Evolutionary conservation across 2,888 invertebrate genomes (phyloP).

Genomic region (Pristionchus arcanus): DNA sequence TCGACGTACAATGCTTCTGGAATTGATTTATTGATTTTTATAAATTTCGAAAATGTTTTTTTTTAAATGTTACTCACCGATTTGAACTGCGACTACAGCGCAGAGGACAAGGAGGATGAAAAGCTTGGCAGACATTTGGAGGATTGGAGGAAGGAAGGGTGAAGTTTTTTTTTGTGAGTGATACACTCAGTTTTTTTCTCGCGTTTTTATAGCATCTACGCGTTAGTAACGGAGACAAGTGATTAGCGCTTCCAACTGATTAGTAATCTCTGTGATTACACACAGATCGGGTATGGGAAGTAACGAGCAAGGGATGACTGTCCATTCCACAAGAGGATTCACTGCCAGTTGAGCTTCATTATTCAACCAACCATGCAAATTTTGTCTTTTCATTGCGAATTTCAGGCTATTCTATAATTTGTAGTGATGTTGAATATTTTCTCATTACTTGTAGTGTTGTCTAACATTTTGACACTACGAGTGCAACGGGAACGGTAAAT

Average conservation of each 20-base stretch:
- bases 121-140: not conserved
- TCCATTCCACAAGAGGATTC: not conserved
- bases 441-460: too few species aligned
- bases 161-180: not conserved
- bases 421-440: too few species aligned
- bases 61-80: not conserved
- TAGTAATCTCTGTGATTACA: not conserved
- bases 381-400: not conserved
- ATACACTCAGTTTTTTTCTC: not conserved
- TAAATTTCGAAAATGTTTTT: not conserved
- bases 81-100: not conserved
- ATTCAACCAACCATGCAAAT: not conserved
- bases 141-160: not conserved
- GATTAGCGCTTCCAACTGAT: not conserved
- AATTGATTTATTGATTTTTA: not conserved
- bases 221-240: not conserved
- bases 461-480: too few species aligned
- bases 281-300: not conserved
- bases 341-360: not conserved
- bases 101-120: not conserved
- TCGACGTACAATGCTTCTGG: not conserved
- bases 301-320: not conserved
- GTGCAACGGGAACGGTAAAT: too few species aligned
- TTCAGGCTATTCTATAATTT: too few species aligned
- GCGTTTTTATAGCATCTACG: not conserved